phyloP scores from a whole-genome alignment of 2,888 invertebrate genomes.

The Schizotus pectinicornis region DNA sequence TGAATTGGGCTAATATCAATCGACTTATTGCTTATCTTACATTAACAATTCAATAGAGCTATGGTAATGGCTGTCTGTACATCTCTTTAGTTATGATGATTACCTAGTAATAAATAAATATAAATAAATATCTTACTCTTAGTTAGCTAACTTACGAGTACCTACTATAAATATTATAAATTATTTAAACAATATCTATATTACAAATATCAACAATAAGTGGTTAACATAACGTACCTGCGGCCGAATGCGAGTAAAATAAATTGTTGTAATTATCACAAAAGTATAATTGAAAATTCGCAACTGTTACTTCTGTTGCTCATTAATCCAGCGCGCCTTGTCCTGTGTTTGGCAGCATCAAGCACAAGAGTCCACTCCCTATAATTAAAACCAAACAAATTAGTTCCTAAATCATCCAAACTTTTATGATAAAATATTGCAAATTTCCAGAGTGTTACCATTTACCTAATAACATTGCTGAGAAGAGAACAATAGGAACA shows the following conservation, averaged over 20 bases:
- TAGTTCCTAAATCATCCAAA: background rate
- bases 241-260: constrained; percentile 23
- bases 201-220: constrained; percentile 8
- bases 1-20: too few relatives aligned
- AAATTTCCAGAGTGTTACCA: constrained; percentile 37
- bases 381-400: constrained; percentile 50
- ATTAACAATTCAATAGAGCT: too few relatives aligned
- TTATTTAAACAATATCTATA: background rate
- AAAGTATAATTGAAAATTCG: constrained; percentile 19
- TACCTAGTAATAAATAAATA: too few relatives aligned
- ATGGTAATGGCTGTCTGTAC: too few relatives aligned
- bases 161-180: constrained; percentile 19
- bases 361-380: constrained; percentile 77
- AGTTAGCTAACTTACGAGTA: background rate
- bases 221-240: too few relatives aligned
- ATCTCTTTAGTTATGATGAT: too few relatives aligned
- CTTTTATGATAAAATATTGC: background rate
- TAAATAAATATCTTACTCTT: too few relatives aligned
- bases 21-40: too few relatives aligned
- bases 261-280: constrained; percentile 29
- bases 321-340: constrained; percentile 74
- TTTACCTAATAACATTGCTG: constrained; percentile 76
- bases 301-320: constrained; percentile 7
- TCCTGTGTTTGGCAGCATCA: constrained; percentile 78
- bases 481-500: constrained; percentile 75